phyloP scores from a whole-genome alignment of 2,797 vertebrate genomes.

The Sebastes itinus region DNA sequence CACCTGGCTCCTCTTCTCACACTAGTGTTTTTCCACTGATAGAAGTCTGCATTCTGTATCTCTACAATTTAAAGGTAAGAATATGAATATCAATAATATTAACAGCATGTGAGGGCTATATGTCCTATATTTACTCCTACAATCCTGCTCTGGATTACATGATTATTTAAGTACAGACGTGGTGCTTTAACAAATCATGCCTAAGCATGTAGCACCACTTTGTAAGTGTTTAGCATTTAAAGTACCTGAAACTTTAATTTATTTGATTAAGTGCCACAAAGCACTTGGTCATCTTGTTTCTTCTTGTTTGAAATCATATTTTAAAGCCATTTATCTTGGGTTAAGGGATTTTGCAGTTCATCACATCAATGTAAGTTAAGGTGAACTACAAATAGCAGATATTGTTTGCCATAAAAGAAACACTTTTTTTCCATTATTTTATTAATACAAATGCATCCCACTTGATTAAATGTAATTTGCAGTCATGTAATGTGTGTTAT shows the following conservation, averaged over 20 bases:
- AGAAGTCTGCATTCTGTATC: background rate
- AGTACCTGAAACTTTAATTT: background rate
- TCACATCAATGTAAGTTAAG: background rate
- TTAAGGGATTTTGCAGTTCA: background rate
- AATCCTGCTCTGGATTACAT: background rate
- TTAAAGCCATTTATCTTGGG: background rate
- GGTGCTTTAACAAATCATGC: background rate
- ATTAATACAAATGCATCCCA: background rate
- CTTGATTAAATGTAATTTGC: background rate
- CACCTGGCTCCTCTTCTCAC: background rate
- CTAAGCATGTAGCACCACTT: background rate
- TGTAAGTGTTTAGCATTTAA: background rate
- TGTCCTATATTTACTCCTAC: background rate
- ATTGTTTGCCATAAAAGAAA: background rate
- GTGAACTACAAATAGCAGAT: background rate
- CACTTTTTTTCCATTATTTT: background rate
- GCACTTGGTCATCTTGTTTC: background rate
- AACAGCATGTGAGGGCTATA: background rate
- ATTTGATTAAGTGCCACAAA: background rate
- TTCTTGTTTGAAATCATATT: background rate
- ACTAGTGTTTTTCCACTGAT: background rate
- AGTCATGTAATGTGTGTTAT: background rate
- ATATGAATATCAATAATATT: background rate
- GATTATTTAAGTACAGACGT: background rate
- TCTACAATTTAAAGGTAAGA: conserved; percentile 55